Evolutionary conservation across 2,888 invertebrate species (phyloP), one percentile per base, ranked within the genome.

Genomic region (Archips crataeganus): DNA sequence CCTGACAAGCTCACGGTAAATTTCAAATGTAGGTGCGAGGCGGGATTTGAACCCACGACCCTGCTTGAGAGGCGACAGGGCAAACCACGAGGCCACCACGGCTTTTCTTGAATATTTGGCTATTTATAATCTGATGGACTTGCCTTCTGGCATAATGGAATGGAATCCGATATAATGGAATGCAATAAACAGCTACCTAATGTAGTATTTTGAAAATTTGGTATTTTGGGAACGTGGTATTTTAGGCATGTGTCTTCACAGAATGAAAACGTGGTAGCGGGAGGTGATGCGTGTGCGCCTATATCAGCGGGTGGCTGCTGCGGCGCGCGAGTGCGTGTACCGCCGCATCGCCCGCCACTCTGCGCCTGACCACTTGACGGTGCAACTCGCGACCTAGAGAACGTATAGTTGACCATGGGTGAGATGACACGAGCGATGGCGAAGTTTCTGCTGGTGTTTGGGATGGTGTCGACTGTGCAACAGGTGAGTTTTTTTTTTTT

Each of bases 241-340:
- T 23, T 23, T 23, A 23, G 23, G 23, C 23, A 23, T 23, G 23
- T 23, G 11, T 45, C 11, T 11, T 64, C 15, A 1, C 39, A 47
- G 23, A 45, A n/a, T 64, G 65, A 15, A 4, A 59, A 5, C 59
- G 63, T 73, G 73, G 73, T 73, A 73, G 63, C 32, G 51, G 49
- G 73, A 57, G 32, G 73, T 15, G 67, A 89, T 89, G 86, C 83
- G 78, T 47, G 75, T 68, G 49, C 83, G 82, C 80, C 86, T 90
- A 91, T 83, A 90, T 74, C 75, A 61, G 23, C 60, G 70, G 0
- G 75, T 64, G 61, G 73, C 69, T 71, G 70, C 77, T 0, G 63
- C 71, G 78, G 82, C 87, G 84, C 89, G 91, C 82, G 88, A 89
- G 80, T 90, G 81, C 10, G 57, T 57, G 23, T 15, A 39, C 23